A percentile compares a stretch with the other conserved stretches of the same genome.
Evolutionary conservation across 2,113 vertebrate genomes (phyloP).

Genomic region (Mastomys natalensis): DNA sequence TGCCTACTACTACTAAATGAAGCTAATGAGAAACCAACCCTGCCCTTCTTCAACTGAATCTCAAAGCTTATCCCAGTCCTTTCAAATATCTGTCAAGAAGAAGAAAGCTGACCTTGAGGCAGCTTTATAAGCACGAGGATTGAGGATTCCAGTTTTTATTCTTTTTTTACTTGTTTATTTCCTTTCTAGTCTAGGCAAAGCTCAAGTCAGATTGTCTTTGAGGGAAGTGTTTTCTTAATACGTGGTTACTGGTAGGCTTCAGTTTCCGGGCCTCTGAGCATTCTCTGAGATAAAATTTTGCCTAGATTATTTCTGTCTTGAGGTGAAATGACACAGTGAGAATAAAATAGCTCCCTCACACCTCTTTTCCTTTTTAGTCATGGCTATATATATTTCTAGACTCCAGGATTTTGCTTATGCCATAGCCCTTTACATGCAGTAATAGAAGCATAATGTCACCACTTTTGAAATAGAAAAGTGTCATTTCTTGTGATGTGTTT

Average conservation of each 20-base stretch:
- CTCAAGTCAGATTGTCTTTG: not conserved
- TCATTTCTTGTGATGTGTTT: conserved; percentile 50
- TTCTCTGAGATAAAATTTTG: not conserved
- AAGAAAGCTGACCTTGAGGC: conserved; percentile 6
- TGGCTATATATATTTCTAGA: not conserved
- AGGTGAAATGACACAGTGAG: not conserved
- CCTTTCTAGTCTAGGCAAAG: not conserved
- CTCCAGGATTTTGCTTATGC: not conserved
- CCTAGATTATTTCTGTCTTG: not conserved
- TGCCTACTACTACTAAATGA: not conserved
- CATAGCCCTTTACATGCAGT: not conserved
- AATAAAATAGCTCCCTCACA: conserved; percentile 10
- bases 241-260: not conserved
- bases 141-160: not conserved
- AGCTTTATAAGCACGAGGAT: not conserved
- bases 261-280: not conserved
- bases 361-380: not conserved
- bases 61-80: not conserved
- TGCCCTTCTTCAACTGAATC: not conserved
- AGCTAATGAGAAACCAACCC: not conserved
- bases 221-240: not conserved
- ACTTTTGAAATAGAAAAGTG: not conserved
- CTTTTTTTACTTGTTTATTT: not conserved
- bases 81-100: conserved; percentile 1
- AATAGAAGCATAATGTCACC: not conserved